Evolutionary conservation across 2,888 invertebrate genomes (phyloP).

Genomic region (Ennomos erosarius): DNA sequence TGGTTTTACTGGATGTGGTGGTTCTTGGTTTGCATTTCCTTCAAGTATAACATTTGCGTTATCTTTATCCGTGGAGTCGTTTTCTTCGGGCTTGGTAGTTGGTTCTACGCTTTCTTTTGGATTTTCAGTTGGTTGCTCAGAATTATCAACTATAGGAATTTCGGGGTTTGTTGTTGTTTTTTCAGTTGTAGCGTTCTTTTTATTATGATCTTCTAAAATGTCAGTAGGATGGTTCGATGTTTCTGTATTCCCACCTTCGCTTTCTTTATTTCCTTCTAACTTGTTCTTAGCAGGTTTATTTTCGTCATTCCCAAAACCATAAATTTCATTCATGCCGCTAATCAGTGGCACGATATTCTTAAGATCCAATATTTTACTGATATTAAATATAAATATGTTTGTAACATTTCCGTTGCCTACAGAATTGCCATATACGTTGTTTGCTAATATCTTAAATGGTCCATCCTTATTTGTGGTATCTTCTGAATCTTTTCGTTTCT

Average conservation of each 20-base stretch:
- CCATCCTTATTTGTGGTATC: constrained; percentile 19
- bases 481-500: constrained; percentile 25
- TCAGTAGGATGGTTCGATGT: background rate
- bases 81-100: too few relatives aligned
- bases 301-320: constrained; percentile 30
- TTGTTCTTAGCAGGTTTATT: constrained; percentile 10
- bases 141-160: background rate
- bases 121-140: background rate
- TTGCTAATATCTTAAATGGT: constrained; percentile 43
- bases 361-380: constrained; percentile 43
- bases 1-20: too few relatives aligned
- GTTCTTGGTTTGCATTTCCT: too few relatives aligned
- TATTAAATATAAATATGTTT: constrained; percentile 64
- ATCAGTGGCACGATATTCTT: constrained; percentile 39
- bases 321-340: constrained; percentile 38
- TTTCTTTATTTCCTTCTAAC: constrained; percentile 1
- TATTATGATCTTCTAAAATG: background rate
- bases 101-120: background rate
- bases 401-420: constrained; percentile 61
- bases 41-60: too few relatives aligned
- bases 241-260: constrained; percentile 2
- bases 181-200: constrained; percentile 9
- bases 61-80: too few relatives aligned
- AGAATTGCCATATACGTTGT: constrained; percentile 56
- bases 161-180: constrained; percentile 4